Conservation (phyloP, 1,140 invertebrate genomes). For the Aphidius gifuensis region DNA sequence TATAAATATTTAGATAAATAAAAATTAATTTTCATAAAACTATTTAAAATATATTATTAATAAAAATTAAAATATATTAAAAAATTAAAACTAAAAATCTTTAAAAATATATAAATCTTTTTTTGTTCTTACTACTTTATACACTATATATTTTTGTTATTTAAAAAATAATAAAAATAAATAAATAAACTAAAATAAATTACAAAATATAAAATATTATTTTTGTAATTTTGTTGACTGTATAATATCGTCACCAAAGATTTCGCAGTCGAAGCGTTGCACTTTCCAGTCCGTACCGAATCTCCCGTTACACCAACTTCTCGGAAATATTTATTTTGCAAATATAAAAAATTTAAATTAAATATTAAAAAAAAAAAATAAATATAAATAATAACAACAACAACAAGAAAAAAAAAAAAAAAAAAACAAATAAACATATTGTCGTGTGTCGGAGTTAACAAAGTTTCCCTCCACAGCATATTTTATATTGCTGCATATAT, state of each 20-base stretch:
- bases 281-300: constrained; percentile 2
- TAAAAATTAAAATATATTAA: too few species aligned
- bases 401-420: background rate
- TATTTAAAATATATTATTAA: too few species aligned
- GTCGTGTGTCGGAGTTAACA: constrained; percentile 3
- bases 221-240: too few species aligned
- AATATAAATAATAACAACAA: background rate
- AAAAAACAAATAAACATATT: constrained; percentile 1
- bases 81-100: too few species aligned
- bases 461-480: constrained; percentile 9
- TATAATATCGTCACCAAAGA: background rate
- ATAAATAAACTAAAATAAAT: background rate
- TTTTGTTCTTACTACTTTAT: too few species aligned
- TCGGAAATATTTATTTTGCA: constrained; percentile 17
- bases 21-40: too few species aligned
- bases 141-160: too few species aligned
- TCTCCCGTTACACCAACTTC: constrained; percentile 13
- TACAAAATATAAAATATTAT: too few species aligned
- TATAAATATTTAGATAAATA: too few species aligned
- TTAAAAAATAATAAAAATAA: too few species aligned
- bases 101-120: too few species aligned
- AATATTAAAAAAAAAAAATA: constrained; percentile 2
- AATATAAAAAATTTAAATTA: background rate
- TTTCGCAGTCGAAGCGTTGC: constrained; percentile 14
- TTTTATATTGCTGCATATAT: constrained; percentile 6